Evolutionary conservation across 1,140 invertebrate genomes (phyloP), one percentile per base, ranked within the genome.

Genomic region (Ctenoplectra terminalis): DNA sequence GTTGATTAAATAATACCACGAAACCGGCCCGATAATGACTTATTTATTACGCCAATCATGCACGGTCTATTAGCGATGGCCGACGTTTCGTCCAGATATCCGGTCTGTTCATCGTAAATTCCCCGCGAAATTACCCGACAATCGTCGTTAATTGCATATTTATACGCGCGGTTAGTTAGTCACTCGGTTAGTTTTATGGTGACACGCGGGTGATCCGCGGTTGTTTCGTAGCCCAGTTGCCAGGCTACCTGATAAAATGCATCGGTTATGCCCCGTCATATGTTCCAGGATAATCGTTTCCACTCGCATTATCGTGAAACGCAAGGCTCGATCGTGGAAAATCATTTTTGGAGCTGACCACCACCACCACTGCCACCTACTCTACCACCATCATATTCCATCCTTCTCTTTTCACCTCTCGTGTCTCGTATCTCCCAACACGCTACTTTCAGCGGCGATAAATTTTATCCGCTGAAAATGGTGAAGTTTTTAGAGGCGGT

Each of bases 21-120:
- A 88, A 90, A 87, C 58, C 79, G 23, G 80, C 77, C 81, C 90
- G 90, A 91, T 93, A 93, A 94, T 93, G 89, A 93, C 92, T 93
- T 93, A 93, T 93, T 94, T 93, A 94, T 94, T 92, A 90, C 91
- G 87, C 89, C 92, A 93, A 92, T 93, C 92, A 92, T 90, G 91
- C 90, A 81, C 85, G 87, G 82, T 88, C 88, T 90, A 93, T 93
- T 92, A 92, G 88, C 86, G 83, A 88, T 89, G 90, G 9, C 2
- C 1, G 17, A 29, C 66, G 50, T 52, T 23, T 52, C 50, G 50
- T 23, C 5, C 50, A 3, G 50, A 23, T 87, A 85, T 85, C 85
- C 80, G 63, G 9, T 81, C 43, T 34, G 82, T 34, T 40, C 17
- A 87, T 82, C 83, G 82, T 84, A 90, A 88, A 89, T 88, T 84